phyloP scores from a whole-genome alignment of 35 echinoderm and acorn worm species.

The Chiridota heheva region DNA sequence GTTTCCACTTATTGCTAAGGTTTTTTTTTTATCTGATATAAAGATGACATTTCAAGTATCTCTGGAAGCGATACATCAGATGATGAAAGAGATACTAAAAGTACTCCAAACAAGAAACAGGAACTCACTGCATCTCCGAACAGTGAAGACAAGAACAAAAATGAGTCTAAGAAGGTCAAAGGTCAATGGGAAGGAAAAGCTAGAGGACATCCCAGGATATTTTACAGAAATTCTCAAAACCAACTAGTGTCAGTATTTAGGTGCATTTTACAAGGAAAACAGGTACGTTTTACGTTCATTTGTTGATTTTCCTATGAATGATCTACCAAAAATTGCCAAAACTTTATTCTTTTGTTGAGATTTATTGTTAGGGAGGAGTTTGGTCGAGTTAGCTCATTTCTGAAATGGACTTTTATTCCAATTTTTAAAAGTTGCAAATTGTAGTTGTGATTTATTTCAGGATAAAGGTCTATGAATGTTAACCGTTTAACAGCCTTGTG shows the following conservation, averaged over 20 bases:
- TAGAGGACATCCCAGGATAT: constrained; percentile 65
- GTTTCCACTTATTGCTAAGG: too few species aligned
- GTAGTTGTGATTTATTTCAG: too few species aligned
- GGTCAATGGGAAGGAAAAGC: not conserved
- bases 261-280: constrained; percentile 77
- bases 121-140: not conserved
- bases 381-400: too few species aligned
- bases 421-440: too few species aligned
- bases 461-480: too few species aligned
- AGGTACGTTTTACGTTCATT: constrained; percentile 54
- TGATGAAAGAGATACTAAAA: not conserved
- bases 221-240: constrained; percentile 64
- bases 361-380: too few species aligned
- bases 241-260: constrained; percentile 79
- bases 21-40: not conserved
- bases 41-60: constrained; percentile 95
- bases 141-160: not conserved
- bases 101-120: not conserved
- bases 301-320: not conserved
- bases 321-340: not conserved
- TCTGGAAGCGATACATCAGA: constrained; percentile 75
- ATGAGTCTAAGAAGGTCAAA: not conserved
- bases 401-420: too few species aligned
- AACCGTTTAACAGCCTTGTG: too few species aligned
- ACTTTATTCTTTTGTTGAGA: too few species aligned